phyloP scores from a whole-genome alignment of 2,113 vertebrate genomes.

The Edolisoma coerulescens region DNA sequence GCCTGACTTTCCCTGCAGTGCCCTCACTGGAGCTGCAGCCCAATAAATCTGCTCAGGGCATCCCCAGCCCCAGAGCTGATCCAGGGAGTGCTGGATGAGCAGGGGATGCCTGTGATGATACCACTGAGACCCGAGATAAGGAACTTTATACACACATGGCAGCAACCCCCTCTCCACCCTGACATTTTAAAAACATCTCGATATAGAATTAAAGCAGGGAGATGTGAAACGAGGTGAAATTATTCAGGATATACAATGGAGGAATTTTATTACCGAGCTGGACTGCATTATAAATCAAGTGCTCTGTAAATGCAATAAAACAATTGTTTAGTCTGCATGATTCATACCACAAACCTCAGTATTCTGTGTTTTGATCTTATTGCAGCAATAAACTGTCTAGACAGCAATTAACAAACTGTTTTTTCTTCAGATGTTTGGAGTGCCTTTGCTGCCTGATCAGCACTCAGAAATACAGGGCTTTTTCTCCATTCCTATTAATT shows the following conservation, averaged over 20 bases:
- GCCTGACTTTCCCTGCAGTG: background rate
- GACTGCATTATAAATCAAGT: constrained; percentile 78
- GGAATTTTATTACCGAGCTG: constrained; percentile 74
- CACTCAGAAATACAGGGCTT: constrained; percentile 54
- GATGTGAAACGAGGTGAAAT: constrained; percentile 72
- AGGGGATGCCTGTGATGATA: background rate
- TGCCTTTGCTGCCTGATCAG: constrained; percentile 68
- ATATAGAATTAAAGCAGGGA: constrained; percentile 26
- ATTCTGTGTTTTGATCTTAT: constrained; percentile 93
- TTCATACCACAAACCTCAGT: constrained; percentile 85
- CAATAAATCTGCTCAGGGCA: background rate
- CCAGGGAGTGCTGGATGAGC: rapidly evolving
- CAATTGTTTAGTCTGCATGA: constrained; percentile 91
- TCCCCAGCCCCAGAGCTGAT: background rate
- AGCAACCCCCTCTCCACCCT: background rate
- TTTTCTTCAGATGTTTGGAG: constrained; percentile 90
- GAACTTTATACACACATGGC: background rate
- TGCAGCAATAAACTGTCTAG: constrained; percentile 99
- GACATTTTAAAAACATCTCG: constrained; percentile 1
- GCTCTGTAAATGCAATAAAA: constrained; percentile 85
- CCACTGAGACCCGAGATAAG: background rate
- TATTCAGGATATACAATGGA: constrained; percentile 74
- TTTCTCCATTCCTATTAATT: constrained; percentile 70
- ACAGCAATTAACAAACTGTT: constrained; percentile 94
- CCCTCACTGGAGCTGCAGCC: background rate